Evolutionary conservation across 2,888 invertebrate genomes (phyloP).

Genomic region (Aleiodes leptofemur): DNA sequence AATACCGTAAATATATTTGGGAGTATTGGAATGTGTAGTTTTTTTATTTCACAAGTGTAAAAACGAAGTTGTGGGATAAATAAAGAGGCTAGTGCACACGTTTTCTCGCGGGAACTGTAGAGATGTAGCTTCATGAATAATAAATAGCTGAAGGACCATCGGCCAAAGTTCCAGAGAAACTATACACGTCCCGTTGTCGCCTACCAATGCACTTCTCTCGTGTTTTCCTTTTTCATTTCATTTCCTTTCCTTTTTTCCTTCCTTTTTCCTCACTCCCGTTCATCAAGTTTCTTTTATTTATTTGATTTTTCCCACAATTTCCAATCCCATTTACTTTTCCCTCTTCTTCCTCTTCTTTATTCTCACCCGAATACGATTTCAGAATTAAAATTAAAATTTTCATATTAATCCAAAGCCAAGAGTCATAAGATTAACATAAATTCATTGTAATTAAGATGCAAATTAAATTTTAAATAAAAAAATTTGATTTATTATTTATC

Average conservation of each 20-base stretch:
- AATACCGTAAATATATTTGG: no score
- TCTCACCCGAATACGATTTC: background rate
- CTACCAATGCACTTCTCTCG: conserved; percentile 40
- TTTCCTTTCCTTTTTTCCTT: conserved; percentile 11
- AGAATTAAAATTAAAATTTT: conserved; percentile 5
- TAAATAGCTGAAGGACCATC: conserved; percentile 40
- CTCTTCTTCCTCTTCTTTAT: background rate
- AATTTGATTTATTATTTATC: background rate
- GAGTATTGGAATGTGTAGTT: background rate
- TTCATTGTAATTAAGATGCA: background rate
- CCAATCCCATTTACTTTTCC: conserved; percentile 2
- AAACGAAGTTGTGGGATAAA: conserved; percentile 11
- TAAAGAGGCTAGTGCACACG: conserved; percentile 19
- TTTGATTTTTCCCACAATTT: background rate
- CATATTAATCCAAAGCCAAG: background rate
- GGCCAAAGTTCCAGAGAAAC: conserved; percentile 36
- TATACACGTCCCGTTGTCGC: conserved; percentile 18
- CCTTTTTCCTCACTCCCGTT: background rate
- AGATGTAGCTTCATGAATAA: conserved; percentile 44
- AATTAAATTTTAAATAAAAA: no score
- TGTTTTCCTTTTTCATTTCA: background rate
- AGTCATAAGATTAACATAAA: no score
- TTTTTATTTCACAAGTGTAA: background rate
- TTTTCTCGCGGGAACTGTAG: conserved; percentile 28
- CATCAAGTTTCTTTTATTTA: background rate